Evolutionary conservation across 2,888 invertebrate species (phyloP).

Genomic region (Bimastos eiseni): DNA sequence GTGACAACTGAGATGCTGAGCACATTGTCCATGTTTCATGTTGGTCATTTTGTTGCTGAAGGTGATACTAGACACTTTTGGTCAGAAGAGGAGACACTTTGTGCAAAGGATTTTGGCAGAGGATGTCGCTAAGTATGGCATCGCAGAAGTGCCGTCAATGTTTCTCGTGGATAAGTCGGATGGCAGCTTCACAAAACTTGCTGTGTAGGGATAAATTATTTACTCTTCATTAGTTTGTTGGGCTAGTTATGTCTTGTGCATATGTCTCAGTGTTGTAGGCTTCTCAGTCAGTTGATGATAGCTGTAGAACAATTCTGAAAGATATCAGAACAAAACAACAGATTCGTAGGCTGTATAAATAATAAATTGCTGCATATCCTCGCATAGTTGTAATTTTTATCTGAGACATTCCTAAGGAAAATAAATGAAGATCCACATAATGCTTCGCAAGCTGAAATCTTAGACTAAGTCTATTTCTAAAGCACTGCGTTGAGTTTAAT

Average conservation of each 20-base stretch:
- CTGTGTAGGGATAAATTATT: conserved; percentile 48
- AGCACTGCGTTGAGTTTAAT: background rate
- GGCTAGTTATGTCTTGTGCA: background rate
- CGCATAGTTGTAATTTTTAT: background rate
- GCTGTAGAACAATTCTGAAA: background rate
- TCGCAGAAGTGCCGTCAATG: conserved; percentile 51
- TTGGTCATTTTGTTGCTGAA: conserved; percentile 53
- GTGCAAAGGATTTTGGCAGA: conserved; percentile 50
- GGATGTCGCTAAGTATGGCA: conserved; percentile 50
- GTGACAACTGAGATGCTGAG: background rate
- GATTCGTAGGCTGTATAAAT: background rate
- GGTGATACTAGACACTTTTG: conserved; percentile 53
- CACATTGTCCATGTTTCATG: background rate
- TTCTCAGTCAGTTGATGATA: background rate
- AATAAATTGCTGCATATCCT: background rate
- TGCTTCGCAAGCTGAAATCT: too few species aligned
- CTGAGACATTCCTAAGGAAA: background rate
- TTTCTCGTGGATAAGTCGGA: conserved; percentile 50
- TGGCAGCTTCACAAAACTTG: conserved; percentile 50
- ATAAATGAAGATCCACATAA: too few species aligned
- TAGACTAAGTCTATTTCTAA: background rate
- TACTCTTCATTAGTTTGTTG: background rate
- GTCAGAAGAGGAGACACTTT: conserved; percentile 45
- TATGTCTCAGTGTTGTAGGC: background rate
- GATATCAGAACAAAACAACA: background rate